Percentiles rank a stretch among this genome's conserved stretches.
These are phyloP conservation scores for Capricornis sumatraensis DNA, from an alignment of 2,113 vertebrate genomes.

Conservation along the genomic window DNA sequence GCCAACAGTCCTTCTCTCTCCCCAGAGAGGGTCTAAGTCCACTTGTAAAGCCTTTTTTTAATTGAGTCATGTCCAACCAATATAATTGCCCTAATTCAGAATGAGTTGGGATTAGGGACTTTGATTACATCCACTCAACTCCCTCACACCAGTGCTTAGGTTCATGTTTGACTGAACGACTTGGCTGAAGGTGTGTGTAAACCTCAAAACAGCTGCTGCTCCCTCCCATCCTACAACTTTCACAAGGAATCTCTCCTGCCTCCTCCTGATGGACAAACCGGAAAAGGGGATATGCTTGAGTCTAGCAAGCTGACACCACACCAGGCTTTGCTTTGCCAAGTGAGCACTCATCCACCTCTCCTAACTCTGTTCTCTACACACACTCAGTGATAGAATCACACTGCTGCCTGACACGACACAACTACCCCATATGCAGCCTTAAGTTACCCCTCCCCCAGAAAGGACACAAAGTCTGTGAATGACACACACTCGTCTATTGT, in stretches of 20 bases:
- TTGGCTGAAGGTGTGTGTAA: not conserved
- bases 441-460: not conserved
- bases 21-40: not conserved
- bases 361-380: no score
- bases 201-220: not conserved
- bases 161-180: not conserved
- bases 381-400: not conserved
- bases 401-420: not conserved
- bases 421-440: not conserved
- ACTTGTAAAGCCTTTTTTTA: not conserved
- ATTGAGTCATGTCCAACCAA: not conserved
- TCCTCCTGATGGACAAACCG: not conserved
- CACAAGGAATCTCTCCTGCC: no score
- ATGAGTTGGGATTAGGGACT: not conserved
- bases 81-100: not conserved
- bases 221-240: not conserved
- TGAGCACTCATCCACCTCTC: not conserved
- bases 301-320: not conserved
- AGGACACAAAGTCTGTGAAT: not conserved
- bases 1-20: not conserved
- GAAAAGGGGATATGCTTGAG: not conserved
- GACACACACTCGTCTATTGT: not conserved
- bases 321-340: not conserved
- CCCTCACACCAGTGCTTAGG: not conserved
- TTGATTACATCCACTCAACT: not conserved